These are phyloP conservation scores for Clarias magur DNA, from an alignment of 2,113 vertebrate genomes.

Conservation along the genomic window DNA sequence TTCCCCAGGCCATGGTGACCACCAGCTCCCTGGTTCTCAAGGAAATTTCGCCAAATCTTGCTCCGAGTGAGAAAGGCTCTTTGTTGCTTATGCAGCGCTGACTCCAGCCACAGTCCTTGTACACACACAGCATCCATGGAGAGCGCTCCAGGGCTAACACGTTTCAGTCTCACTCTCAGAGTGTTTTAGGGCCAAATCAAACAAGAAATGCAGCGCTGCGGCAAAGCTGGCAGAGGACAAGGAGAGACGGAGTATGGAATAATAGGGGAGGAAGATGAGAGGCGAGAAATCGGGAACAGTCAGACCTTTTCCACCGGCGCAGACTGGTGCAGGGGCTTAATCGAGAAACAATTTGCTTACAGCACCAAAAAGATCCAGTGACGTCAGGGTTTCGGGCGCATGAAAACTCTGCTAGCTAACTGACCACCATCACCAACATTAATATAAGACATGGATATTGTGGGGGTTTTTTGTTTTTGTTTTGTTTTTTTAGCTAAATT, in stretches of 20 bases:
- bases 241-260: neutral
- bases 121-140: conserved; percentile 23
- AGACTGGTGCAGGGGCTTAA: neutral
- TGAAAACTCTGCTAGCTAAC: neutral
- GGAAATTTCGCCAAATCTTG: conserved; percentile 39
- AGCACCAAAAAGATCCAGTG: no score
- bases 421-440: neutral
- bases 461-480: neutral
- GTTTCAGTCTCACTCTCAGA: conserved; percentile 13
- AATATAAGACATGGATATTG: neutral
- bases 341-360: neutral
- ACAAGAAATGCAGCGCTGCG: conserved; percentile 8
- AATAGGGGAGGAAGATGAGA: conserved; percentile 35
- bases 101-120: conserved; percentile 5
- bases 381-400: neutral
- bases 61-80: conserved; percentile 41
- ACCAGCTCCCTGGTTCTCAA: conserved; percentile 34
- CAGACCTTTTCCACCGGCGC: neutral
- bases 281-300: neutral
- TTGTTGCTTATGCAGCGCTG: conserved; percentile 34
- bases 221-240: conserved; percentile 20
- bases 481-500: neutral
- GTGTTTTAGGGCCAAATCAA: conserved; percentile 25
- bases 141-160: conserved; percentile 25
- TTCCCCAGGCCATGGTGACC: conserved; percentile 46